These are phyloP conservation scores for Brachyistius frenatus DNA, from an alignment of 2,113 vertebrate species.

Conservation along the genomic window DNA sequence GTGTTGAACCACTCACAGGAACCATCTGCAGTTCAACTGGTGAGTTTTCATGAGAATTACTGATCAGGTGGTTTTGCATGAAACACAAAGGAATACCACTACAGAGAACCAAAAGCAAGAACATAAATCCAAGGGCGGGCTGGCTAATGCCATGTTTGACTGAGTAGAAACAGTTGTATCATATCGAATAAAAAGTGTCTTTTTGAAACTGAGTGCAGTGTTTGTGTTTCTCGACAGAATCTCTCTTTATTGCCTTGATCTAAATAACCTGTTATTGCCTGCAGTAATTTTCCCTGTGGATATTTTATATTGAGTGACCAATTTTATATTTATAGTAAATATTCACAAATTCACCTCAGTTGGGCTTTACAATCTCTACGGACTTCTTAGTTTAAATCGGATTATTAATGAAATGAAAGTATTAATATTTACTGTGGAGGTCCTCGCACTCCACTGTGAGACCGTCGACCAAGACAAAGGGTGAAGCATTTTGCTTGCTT, in stretches of 20 bases:
- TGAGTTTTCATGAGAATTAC: constrained; percentile 59
- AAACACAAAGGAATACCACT: constrained; percentile 72
- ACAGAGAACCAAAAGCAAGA: constrained; percentile 58
- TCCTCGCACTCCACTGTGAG: constrained; percentile 18
- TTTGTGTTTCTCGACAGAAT: constrained; percentile 1
- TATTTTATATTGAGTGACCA: not conserved
- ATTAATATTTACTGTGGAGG: not conserved
- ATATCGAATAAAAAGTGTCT: constrained; percentile 84
- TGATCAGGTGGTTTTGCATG: constrained; percentile 79
- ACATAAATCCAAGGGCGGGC: constrained; percentile 47
- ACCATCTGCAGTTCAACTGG: constrained; percentile 32
- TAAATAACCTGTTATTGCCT: not conserved
- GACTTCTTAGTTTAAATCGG: not conserved
- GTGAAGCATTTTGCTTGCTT: constrained; percentile 49
- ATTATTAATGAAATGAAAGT: not conserved
- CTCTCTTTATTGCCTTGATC: not conserved
- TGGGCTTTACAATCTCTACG: not conserved
- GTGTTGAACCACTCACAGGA: constrained; percentile 22
- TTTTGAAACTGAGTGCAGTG: constrained; percentile 65
- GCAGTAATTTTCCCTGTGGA: not conserved
- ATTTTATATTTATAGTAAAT: not conserved
- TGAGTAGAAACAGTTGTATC: constrained; percentile 80
- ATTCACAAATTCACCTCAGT: not conserved
- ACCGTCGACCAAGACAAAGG: constrained; percentile 43
- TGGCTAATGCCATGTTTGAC: constrained; percentile 69